Percentiles rank a stretch among this genome's conserved stretches.
phyloP scores from a whole-genome alignment of 2,113 vertebrate genomes.

The Notothenia rossii region DNA sequence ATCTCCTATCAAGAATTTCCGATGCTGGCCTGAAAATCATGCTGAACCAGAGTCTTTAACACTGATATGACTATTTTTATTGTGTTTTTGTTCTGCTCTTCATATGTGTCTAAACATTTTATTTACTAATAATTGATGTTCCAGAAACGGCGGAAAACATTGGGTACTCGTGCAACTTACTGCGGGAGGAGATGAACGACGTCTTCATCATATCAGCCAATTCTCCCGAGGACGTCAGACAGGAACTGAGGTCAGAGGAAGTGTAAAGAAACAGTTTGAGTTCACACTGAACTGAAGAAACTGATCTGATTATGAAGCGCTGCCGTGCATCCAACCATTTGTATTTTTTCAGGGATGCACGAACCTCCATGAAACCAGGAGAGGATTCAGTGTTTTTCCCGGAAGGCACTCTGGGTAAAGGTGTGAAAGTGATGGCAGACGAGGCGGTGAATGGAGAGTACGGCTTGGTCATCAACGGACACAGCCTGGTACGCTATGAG shows the following conservation, averaged over 20 bases:
- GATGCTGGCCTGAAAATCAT: too few relatives aligned
- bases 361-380: conserved; percentile 85
- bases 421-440: conserved; percentile 78
- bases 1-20: too few relatives aligned
- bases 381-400: conserved; percentile 72
- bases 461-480: conserved; percentile 93
- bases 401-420: conserved; percentile 64
- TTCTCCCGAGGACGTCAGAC: conserved; percentile 81
- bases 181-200: conserved; percentile 92
- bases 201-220: conserved; percentile 88
- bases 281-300: not conserved
- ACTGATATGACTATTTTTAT: too few relatives aligned
- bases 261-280: rapidly evolving
- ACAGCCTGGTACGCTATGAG: conserved; percentile 88
- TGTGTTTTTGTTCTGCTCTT: not conserved
- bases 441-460: conserved; percentile 88
- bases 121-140: not conserved
- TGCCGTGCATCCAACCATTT: not conserved
- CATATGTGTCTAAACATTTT: not conserved
- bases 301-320: not conserved
- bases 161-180: conserved; percentile 92
- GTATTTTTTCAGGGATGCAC: conserved; percentile 82
- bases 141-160: conserved; percentile 97
- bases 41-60: too few relatives aligned
- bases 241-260: conserved; percentile 89